Evolutionary conservation across 2,113 vertebrate species (phyloP), one percentile per base, ranked within the genome.

Genomic region (Ctenomys sociabilis): DNA sequence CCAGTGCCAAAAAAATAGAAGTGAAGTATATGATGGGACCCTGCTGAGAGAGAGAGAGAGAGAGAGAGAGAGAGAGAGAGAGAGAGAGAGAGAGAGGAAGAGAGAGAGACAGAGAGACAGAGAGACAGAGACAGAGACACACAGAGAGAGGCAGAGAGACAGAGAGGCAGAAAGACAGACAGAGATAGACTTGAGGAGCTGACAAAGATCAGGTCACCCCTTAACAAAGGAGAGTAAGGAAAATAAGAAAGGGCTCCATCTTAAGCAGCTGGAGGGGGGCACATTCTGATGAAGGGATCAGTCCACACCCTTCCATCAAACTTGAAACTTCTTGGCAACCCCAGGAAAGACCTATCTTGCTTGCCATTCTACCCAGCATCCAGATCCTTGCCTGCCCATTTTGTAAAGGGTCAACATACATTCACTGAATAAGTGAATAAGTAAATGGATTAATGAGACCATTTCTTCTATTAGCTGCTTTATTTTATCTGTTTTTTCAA

Each of bases 401-500:
- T 91, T 87, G n/a, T 85, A 85, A 97, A 94, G 88, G 63, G 7
- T 80, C 66, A 72, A 81, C 49, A 94, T 6, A 35, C 87, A 45
- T 61, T 88, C 90, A 75, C 68, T 66, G 75, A 78, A 85, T 70
- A 85, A 59, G 63, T 49, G 59, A 90, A 32, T 83, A 91, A 75
- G 49, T 75, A 85, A 90, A 73, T 70, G 81, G 35, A 45, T 91
- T 17, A 72, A 88, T 49, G 32, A 88, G 92, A 88, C 32, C 17
- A 78, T 93, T 61, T 80, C 32, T 93, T 95, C 7, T 57, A 85
- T 91, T 49, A 87, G 35, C 22, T 85, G 24, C 40, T 93, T 61
- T 52, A 26, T 85, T 83, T 3, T 59, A 40, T 54, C 28, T 43
- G 61, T 14, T 59, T 61, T 35, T 61, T 43, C n/a, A 17, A 32